Evolutionary conservation across 2,888 invertebrate genomes (phyloP), one percentile per base, ranked within the genome.

Genomic region (Cryptophagus acutangulus): DNA sequence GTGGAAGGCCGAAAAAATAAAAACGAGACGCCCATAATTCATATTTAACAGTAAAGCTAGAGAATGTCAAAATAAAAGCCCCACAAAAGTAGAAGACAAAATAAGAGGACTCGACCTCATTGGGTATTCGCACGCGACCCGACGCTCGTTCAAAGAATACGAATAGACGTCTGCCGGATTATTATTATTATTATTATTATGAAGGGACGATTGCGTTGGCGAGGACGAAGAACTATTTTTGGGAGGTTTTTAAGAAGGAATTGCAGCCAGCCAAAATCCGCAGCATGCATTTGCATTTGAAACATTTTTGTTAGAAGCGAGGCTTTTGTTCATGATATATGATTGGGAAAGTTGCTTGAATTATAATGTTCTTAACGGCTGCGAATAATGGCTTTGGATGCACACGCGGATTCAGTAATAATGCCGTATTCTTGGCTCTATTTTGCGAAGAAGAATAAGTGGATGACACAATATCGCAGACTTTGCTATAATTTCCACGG

Each of bases 21-120:
- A n/a, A n/a, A n/a, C n/a, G n/a, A n/a, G n/a, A n/a, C n/a, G n/a
- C 33, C 40, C 46, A 43, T 51, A 49, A 42, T 43, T 55, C 50
- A 55, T 44, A 51, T 52, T 52, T 53, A 53, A 51, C 49, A 45
- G 49, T 45, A 51, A 52, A 49, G 51, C 48, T 35, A 38, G 36
- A 30, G 43, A 42, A 49, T 34, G 50, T 55, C 53, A 52, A 52
- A n/a, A 53, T 48, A 40, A 46, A 49, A 45, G 46, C 48, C 52
- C n/a, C n/a, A n/a, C n/a, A n/a, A n/a, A n/a, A n/a, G n/a, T 31
- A 43, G 44, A 48, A 40, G 38, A 41, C 43, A 48, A 49, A 54
- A 51, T 49, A 49, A 46, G 46, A 52, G 43, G 24, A 8, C 24
- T 20, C 24, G 24, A 20, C 24, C 24, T 20, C 24, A 20, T 20